phyloP scores from a whole-genome alignment of 1,140 invertebrate species.

The Babylonia areolata region DNA sequence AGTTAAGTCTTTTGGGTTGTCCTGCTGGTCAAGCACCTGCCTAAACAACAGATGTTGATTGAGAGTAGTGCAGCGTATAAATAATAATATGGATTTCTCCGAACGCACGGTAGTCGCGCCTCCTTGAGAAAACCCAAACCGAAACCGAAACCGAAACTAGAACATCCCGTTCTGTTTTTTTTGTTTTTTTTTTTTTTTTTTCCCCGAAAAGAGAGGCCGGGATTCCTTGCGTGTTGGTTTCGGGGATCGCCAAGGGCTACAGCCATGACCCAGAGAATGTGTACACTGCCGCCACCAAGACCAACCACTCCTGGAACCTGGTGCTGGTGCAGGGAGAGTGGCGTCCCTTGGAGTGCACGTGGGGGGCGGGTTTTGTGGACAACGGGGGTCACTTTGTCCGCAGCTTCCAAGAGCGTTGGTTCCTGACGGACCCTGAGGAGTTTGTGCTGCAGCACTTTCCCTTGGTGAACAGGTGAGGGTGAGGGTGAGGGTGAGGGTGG shows the following conservation, averaged over 20 bases:
- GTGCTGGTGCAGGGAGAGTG: constrained; percentile 63
- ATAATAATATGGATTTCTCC: no score
- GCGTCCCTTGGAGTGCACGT: constrained; percentile 73
- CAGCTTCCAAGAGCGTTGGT: neutral
- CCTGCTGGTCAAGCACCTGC: no score
- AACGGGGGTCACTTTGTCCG: constrained; percentile 25
- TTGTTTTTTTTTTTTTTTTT: constrained; percentile 81
- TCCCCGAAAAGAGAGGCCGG: constrained; percentile 78
- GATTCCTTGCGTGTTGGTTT: constrained; percentile 97
- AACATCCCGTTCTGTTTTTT: no score
- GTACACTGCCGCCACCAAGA: constrained; percentile 94
- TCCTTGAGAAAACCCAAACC: no score
- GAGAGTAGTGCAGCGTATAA: no score
- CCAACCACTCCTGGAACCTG: constrained; percentile 67
- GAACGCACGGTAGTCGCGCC: no score
- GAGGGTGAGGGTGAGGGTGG: no score
- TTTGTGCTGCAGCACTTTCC: constrained; percentile 75
- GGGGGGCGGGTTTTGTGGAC: constrained; percentile 72
- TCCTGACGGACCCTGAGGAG: neutral
- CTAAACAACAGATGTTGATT: no score
- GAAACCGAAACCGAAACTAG: no score
- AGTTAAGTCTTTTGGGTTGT: no score
- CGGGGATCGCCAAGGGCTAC: constrained; percentile 97
- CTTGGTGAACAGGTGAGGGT: constrained; percentile 52
- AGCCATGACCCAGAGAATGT: constrained; percentile 95